A percentile compares a stretch with the other conserved stretches of the same genome.
Evolutionary conservation across 1,140 invertebrate species (phyloP).

Genomic region (Ctenoplectra terminalis): DNA sequence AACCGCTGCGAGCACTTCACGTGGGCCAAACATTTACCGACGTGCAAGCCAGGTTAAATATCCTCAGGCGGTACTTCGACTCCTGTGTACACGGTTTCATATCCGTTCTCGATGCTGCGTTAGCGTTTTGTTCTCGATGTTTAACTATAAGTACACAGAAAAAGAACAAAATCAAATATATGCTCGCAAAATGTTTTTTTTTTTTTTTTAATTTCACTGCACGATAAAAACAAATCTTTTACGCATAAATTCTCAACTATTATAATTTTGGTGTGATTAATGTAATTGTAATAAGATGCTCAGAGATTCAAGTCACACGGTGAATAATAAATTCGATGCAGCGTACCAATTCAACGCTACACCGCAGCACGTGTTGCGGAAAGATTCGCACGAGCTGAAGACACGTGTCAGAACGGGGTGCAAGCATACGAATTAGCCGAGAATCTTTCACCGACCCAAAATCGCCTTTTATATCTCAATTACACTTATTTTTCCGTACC

Average conservation of each 20-base stretch:
- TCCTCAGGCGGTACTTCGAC: conserved; percentile 70
- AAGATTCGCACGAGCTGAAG: conserved; percentile 34
- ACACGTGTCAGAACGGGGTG: conserved; percentile 50
- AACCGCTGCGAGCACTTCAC: conserved; percentile 77
- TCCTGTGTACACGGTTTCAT: background rate
- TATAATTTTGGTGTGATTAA: background rate
- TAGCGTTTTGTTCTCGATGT: no score
- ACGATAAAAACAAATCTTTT: no score
- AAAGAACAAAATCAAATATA: background rate
- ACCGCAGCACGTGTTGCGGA: conserved; percentile 2
- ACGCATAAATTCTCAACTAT: background rate
- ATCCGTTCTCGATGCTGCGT: background rate
- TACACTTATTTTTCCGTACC: background rate
- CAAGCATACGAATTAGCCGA: conserved; percentile 32
- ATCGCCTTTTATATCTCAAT: conserved; percentile 43
- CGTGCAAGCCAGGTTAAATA: conserved; percentile 69
- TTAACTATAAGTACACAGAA: no score
- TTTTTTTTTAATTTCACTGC: background rate
- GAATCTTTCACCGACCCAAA: conserved; percentile 6
- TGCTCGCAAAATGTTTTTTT: no score
- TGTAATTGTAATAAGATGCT: background rate
- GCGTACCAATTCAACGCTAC: background rate
- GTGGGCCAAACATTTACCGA: conserved; percentile 76
- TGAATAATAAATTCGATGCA: background rate
- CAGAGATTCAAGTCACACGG: conserved; percentile 5